These are phyloP conservation scores for Oscheius onirici DNA, from an alignment of 2,888 invertebrate genomes.

Conservation along the genomic window DNA sequence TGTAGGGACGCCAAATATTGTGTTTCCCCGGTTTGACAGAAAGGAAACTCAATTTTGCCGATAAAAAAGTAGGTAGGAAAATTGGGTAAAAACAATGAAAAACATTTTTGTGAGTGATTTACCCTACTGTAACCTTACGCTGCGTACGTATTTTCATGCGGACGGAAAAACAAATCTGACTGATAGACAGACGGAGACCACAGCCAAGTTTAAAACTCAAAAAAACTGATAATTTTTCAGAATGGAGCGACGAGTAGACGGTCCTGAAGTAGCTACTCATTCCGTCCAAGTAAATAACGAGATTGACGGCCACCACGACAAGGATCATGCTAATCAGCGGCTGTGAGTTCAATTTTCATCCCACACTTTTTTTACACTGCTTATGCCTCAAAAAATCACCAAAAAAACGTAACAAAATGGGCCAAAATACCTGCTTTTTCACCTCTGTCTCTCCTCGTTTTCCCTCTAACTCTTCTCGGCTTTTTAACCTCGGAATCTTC, in stretches of 20 bases:
- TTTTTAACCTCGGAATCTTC: background rate
- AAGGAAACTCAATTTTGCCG: no score
- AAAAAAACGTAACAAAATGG: background rate
- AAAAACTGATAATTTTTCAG: slow-evolving; percentile 26
- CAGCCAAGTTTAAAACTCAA: no score
- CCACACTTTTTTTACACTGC: background rate
- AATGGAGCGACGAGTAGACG: slow-evolving; percentile 40
- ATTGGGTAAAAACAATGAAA: no score
- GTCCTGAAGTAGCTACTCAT: slow-evolving; percentile 33
- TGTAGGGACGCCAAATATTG: no score
- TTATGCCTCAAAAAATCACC: no score
- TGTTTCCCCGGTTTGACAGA: no score
- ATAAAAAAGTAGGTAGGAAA: no score
- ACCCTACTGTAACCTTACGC: no score
- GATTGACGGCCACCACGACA: slow-evolving; percentile 37
- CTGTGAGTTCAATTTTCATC: slow-evolving; percentile 49
- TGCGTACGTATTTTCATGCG: no score
- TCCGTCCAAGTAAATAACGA: slow-evolving; percentile 38
- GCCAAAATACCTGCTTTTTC: background rate
- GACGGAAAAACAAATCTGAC: no score
- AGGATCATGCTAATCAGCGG: slow-evolving; percentile 49
- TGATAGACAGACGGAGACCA: no score
- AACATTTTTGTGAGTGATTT: no score
- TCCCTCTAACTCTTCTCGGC: background rate
- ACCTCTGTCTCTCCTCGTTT: background rate